Evolutionary conservation across 2,113 vertebrate species (phyloP).

Genomic region (Cavia aperea): DNA sequence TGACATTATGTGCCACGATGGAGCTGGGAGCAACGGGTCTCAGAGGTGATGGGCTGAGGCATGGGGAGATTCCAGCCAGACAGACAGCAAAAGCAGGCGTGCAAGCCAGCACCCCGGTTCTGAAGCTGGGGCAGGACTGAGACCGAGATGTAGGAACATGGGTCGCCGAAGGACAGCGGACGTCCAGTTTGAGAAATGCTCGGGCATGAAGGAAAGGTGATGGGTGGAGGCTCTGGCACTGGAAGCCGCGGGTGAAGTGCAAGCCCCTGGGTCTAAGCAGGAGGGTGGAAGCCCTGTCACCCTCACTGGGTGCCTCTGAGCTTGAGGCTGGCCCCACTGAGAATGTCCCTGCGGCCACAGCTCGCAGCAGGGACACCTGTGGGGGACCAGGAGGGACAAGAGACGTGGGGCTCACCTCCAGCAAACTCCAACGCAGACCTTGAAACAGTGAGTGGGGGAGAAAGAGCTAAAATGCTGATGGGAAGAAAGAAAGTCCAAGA

Average conservation of each 20-base stretch:
- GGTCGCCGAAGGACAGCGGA: neutral
- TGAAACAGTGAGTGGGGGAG: neutral
- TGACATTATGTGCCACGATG: neutral
- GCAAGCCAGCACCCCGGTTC: neutral
- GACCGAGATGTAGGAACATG: neutral
- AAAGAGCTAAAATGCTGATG: neutral
- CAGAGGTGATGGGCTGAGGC: neutral
- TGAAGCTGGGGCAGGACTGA: neutral
- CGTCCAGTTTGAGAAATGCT: neutral
- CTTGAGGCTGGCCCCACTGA: neutral
- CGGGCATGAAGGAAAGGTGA: neutral
- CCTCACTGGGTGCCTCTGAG: neutral
- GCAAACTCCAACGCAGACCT: neutral
- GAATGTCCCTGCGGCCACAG: neutral
- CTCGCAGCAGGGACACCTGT: neutral
- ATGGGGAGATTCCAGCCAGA: neutral
- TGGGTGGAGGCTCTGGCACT: neutral
- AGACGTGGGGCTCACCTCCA: neutral
- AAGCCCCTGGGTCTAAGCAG: neutral
- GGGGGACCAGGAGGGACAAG: neutral
- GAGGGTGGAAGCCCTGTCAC: neutral
- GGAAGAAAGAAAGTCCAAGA: neutral
- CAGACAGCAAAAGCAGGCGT: neutral
- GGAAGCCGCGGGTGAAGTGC: neutral
- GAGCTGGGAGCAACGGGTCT: neutral